phyloP scores from a whole-genome alignment of 2,113 vertebrate species.

The Caloenas nicobarica region DNA sequence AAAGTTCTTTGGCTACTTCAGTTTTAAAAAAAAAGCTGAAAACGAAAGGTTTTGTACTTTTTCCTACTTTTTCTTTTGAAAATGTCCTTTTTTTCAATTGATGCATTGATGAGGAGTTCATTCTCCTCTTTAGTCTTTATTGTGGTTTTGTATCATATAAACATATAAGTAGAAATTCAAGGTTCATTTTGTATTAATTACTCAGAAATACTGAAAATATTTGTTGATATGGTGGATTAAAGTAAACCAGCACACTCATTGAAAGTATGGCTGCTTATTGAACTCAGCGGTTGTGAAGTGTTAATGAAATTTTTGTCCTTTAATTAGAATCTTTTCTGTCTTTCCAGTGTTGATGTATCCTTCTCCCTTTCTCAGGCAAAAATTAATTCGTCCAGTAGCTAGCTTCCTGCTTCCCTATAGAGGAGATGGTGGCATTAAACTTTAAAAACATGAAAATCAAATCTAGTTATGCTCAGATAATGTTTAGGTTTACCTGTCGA shows the following conservation, averaged over 20 bases:
- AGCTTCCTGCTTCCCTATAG: not conserved
- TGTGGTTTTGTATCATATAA: not conserved
- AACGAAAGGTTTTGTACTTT: not conserved
- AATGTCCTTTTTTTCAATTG: not conserved
- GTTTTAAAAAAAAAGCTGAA: not conserved
- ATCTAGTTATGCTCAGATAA: not conserved
- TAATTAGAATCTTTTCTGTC: not conserved
- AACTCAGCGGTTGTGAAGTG: not conserved
- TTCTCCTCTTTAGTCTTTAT: not conserved
- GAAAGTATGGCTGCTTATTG: not conserved
- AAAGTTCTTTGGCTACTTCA: not conserved
- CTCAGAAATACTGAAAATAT: not conserved
- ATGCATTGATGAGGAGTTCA: not conserved
- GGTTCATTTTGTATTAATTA: slow-evolving; percentile 6
- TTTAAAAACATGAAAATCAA: not conserved
- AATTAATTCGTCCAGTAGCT: not conserved
- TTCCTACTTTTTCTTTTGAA: not conserved
- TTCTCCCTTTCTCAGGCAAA: not conserved
- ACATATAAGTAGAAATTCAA: not conserved
- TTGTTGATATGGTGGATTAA: not conserved
- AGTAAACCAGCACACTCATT: not conserved
- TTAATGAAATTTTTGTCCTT: not conserved
- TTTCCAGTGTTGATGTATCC: not conserved
- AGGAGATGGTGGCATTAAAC: not conserved
- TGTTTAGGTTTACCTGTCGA: not conserved